phyloP scores from a whole-genome alignment of 1,140 invertebrate genomes.

The Pissodes strobi region DNA sequence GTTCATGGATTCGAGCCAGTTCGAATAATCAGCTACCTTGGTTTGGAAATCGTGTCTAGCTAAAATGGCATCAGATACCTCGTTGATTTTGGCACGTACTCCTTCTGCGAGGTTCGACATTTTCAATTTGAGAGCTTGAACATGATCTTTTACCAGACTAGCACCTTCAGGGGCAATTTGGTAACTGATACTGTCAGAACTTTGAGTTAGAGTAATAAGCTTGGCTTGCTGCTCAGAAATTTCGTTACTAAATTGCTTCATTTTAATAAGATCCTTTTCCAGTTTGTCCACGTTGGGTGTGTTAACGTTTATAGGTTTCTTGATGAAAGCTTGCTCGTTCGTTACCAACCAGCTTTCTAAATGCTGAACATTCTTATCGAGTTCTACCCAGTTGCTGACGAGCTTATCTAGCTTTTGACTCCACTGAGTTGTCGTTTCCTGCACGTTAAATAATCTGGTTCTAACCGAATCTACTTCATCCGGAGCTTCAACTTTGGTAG shows the following conservation, averaged over 20 bases:
- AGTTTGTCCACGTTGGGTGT: slow-evolving; percentile 72
- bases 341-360: slow-evolving; percentile 73
- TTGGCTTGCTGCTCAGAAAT: slow-evolving; percentile 81
- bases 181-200: slow-evolving; percentile 76
- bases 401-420: slow-evolving; percentile 77
- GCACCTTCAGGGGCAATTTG: slow-evolving; percentile 77
- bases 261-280: slow-evolving; percentile 70
- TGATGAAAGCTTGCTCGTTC: slow-evolving; percentile 65
- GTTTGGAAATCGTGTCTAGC: slow-evolving; percentile 82
- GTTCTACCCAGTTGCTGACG: slow-evolving; percentile 77
- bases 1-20: slow-evolving; percentile 80
- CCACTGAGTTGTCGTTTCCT: slow-evolving; percentile 74
- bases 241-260: slow-evolving; percentile 80
- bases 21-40: slow-evolving; percentile 78
- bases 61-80: slow-evolving; percentile 78
- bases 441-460: slow-evolving; percentile 76
- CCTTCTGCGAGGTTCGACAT: slow-evolving; percentile 73
- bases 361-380: slow-evolving; percentile 73
- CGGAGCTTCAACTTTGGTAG: slow-evolving; percentile 70
- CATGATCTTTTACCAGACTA: slow-evolving; percentile 69
- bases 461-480: slow-evolving; percentile 83
- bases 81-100: slow-evolving; percentile 74
- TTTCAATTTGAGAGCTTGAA: slow-evolving; percentile 73
- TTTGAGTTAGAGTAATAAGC: slow-evolving; percentile 76
- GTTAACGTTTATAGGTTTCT: slow-evolving; percentile 63